phyloP scores from a whole-genome alignment of 2,797 vertebrate genomes.

The Chaetodon trifasciatus region DNA sequence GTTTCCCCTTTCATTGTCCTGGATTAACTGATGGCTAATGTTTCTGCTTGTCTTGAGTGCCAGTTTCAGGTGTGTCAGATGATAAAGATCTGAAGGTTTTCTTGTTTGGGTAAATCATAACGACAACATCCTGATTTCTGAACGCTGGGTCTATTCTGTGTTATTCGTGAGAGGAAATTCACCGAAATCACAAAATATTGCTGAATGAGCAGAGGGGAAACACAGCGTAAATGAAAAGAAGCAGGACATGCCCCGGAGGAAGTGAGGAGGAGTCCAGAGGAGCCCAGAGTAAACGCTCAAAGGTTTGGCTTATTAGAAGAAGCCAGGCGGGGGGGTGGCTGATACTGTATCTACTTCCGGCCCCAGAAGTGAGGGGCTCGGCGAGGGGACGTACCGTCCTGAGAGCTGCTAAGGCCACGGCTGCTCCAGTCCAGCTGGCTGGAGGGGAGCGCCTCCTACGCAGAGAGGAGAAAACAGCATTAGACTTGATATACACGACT shows the following conservation, averaged over 20 bases:
- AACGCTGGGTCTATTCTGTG: background rate
- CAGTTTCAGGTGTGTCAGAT: conserved; percentile 1
- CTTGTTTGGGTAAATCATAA: conserved; percentile 12
- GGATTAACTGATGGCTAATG: background rate
- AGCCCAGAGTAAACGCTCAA: conserved; percentile 73
- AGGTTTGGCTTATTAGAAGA: conserved; percentile 69
- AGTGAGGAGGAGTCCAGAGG: conserved; percentile 64
- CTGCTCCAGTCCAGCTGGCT: conserved; percentile 94
- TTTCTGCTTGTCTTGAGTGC: conserved; percentile 25
- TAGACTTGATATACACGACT: background rate
- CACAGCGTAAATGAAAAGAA: conserved; percentile 35
- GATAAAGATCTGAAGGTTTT: background rate
- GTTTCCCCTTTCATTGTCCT: conserved; percentile 45
- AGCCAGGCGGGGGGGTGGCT: conserved; percentile 82
- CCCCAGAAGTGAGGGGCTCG: conserved; percentile 93
- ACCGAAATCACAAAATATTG: conserved; percentile 3
- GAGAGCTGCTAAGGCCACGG: conserved; percentile 95
- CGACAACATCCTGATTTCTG: background rate
- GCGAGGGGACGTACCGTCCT: conserved; percentile 96
- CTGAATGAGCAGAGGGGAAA: conserved; percentile 37
- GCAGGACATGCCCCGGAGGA: conserved; percentile 49
- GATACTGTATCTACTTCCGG: conserved; percentile 89
- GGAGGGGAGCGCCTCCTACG: conserved; percentile 90
- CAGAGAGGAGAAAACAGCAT: conserved; percentile 1
- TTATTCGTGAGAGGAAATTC: background rate